A percentile compares a stretch with the other conserved stretches of the same genome.
phyloP scores from a whole-genome alignment of 2,113 vertebrate species.

The Chlamydotis undulata region DNA sequence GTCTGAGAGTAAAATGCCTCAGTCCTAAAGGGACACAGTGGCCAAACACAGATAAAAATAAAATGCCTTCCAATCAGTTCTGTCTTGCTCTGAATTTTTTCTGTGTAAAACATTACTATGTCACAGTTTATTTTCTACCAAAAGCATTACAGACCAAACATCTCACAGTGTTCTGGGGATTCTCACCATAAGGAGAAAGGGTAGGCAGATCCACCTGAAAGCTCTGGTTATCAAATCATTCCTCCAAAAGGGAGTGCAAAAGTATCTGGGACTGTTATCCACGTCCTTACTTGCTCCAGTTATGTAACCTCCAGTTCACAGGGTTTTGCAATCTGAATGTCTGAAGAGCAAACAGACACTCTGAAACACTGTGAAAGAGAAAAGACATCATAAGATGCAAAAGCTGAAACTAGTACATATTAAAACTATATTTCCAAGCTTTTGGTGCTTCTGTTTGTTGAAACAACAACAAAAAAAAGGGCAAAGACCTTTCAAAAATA shows the following conservation, averaged over 20 bases:
- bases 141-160: background rate
- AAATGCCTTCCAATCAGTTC: background rate
- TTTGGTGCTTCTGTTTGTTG: background rate
- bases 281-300: background rate
- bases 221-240: background rate
- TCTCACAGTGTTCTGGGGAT: background rate
- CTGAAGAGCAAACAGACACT: background rate
- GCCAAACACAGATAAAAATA: background rate
- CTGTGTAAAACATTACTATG: accelerated
- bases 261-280: background rate
- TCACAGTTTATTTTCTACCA: background rate
- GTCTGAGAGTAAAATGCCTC: background rate
- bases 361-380: background rate
- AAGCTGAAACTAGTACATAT: background rate
- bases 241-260: background rate
- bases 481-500: background rate
- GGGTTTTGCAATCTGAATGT: background rate
- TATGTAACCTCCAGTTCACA: background rate
- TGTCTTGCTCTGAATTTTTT: background rate
- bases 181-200: background rate
- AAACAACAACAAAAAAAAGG: background rate
- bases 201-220: background rate
- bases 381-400: background rate
- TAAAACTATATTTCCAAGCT: background rate
- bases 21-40: background rate